Conservation (phyloP, 2,113 vertebrate species). For the Semnopithecus entellus region DNA sequence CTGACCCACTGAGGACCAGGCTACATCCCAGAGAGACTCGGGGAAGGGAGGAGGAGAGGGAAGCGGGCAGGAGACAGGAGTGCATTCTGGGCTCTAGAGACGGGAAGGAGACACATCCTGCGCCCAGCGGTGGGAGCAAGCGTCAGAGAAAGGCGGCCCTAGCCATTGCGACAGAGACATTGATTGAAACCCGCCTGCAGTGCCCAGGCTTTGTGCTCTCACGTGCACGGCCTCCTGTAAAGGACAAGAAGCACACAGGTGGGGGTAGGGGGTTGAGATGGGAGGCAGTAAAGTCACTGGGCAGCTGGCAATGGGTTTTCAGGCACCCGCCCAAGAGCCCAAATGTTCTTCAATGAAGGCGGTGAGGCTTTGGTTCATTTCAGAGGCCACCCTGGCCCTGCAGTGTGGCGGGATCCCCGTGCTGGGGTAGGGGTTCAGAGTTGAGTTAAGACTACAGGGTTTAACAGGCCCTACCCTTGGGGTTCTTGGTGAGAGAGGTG, state of each 20-base stretch:
- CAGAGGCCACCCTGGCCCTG: background rate
- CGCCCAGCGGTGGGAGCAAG: no score
- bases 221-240: background rate
- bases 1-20: background rate
- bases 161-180: accelerated
- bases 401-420: background rate
- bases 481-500: accelerated
- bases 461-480: background rate
- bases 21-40: accelerated
- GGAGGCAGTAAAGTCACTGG: background rate
- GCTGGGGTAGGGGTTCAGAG: background rate
- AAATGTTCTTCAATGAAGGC: background rate
- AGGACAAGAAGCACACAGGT: background rate
- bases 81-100: no score
- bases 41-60: accelerated
- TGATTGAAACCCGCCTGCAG: accelerated
- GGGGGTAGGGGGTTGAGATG: accelerated
- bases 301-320: background rate
- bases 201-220: accelerated
- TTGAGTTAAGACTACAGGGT: background rate
- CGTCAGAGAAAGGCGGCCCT: accelerated
- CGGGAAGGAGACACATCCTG: no score
- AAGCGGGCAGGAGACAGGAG: background rate
- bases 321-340: background rate
- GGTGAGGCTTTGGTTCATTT: background rate